A percentile compares a stretch with the other conserved stretches of the same genome.
phyloP scores from a whole-genome alignment of 2,888 invertebrate genomes.

The Trissolcus brochymenae region DNA sequence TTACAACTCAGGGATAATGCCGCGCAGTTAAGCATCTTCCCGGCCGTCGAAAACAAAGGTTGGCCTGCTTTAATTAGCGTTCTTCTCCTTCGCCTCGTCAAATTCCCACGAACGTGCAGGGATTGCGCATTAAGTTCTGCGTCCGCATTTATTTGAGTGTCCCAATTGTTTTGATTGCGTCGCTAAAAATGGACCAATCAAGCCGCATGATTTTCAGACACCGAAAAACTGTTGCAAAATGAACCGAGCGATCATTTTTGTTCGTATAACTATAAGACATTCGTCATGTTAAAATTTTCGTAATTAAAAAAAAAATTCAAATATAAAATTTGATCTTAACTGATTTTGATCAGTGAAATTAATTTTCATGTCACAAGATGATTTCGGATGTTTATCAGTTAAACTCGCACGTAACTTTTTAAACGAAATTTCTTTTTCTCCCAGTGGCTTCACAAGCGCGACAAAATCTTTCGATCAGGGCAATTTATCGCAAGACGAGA shows the following conservation, averaged over 20 bases:
- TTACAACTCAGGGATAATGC: conserved; percentile 29
- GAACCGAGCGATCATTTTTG: no score
- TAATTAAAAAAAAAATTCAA: no score
- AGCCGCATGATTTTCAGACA: conserved; percentile 16
- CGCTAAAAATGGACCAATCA: conserved; percentile 38
- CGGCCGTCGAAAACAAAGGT: conserved; percentile 64
- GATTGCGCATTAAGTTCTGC: conserved; percentile 57
- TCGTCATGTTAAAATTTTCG: no score
- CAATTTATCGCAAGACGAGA: conserved; percentile 14
- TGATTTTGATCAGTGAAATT: no score
- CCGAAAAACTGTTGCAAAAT: conserved; percentile 37
- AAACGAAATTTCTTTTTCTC: no score
- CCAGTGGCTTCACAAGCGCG: no score
- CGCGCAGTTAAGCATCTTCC: conserved; percentile 33
- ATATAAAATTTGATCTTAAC: no score
- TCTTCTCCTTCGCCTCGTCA: conserved; percentile 55
- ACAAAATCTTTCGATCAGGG: not conserved
- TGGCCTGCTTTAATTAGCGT: conserved; percentile 66
- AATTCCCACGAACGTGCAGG: conserved; percentile 67
- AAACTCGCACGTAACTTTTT: no score
- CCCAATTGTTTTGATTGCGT: conserved; percentile 62
- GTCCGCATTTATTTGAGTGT: conserved; percentile 63
- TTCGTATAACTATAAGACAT: no score
- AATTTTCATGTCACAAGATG: no score
- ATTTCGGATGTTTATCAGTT: no score